Base-by-base conservation (phyloP, 64 coral and sea anemone species). In the Hydrozoanthus tunicans region DNA sequence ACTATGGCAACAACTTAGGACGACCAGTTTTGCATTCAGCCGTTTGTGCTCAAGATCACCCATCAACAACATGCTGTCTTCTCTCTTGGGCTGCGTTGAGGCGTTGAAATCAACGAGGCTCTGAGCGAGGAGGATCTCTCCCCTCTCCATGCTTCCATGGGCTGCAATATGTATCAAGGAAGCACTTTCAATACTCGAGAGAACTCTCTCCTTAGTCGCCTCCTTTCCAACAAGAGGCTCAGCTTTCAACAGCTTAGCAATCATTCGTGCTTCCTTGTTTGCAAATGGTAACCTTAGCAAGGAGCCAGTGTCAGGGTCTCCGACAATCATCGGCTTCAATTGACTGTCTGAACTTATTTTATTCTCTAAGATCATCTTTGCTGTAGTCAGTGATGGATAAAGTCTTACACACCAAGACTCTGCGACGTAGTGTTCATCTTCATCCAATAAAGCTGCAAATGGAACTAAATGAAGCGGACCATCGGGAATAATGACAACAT, bases 381-480 rank as follows among this genome's bases (percentile, higher is more conserved):
- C 69, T 72, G 69, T 72, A 7, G 69, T 66, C 3, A 90, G 63
- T 53, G 75, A 90, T 59, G 89, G 75, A 64, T 65, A n/a, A 17
- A 66, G 23, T 62, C 75, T 60, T 17, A 90, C 77, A 53, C 74
- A 24, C 23, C 62, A 62, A 15, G 70, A 63, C 15, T 90, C 74
- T 79, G 89, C 59, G 13, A 90, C 74, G 64, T 79, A 90, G 61
- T 27, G 57, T 15, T 24, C 75, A 15, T 58, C 63, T 53, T 90
- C 72, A 89, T 89, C 86, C 72, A 75, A 2, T 59, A 89, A 51
- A 5, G 86, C 86, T 75, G 55, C 86, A 89, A 89, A 89, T 62
- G 86, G 86, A 59, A 89, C 86, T 74, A 76, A 76, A 26, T 71
- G 58, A 26, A 90, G 51, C 6, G 89, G 6, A 77, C 72, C 71